These are phyloP conservation scores for Proterorhinus semilunaris DNA, from an alignment of 2,113 vertebrate species.

Conservation along the genomic window DNA sequence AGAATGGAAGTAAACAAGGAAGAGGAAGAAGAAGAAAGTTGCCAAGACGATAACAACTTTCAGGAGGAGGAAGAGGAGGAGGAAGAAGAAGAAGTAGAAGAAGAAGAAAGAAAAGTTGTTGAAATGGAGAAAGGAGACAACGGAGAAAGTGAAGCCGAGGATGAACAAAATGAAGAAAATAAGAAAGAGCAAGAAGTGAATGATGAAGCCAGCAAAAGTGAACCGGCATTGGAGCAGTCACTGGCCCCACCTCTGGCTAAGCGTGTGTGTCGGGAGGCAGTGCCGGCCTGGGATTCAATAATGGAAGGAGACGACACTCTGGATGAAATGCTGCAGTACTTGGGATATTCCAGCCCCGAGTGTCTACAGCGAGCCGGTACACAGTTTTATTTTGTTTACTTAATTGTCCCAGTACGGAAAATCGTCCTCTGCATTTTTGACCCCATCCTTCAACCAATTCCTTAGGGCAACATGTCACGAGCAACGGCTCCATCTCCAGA, in stretches of 20 bases:
- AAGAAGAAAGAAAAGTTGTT: constrained; percentile 38
- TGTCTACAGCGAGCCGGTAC: constrained; percentile 91
- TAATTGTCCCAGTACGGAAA: no score
- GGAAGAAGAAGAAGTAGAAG: constrained; percentile 35
- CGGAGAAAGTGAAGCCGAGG: constrained; percentile 17
- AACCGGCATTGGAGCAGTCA: constrained; percentile 78
- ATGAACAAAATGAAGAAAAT: constrained; percentile 30
- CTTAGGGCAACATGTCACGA: no score
- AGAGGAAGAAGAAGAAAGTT: constrained; percentile 36
- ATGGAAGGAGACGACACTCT: constrained; percentile 90
- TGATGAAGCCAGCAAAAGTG: constrained; percentile 60
- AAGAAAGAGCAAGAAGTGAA: constrained; percentile 22
- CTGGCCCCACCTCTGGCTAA: constrained; percentile 81
- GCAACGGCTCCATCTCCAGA: no score
- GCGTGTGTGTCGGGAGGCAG: constrained; percentile 86
- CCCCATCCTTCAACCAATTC: no score
- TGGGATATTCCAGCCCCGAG: constrained; percentile 92
- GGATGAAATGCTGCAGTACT: constrained; percentile 95
- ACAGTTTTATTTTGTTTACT: constrained; percentile 25
- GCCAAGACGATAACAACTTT: constrained; percentile 33
- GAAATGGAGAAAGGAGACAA: constrained; percentile 39
- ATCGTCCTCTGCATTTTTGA: no score
- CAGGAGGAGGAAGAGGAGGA: constrained; percentile 71
- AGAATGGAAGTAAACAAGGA: constrained; percentile 39
- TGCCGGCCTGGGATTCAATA: constrained; percentile 92